Evolutionary conservation across 2,888 invertebrate genomes (phyloP), one percentile per base, ranked within the genome.

Genomic region (Tenthredo amoena): DNA sequence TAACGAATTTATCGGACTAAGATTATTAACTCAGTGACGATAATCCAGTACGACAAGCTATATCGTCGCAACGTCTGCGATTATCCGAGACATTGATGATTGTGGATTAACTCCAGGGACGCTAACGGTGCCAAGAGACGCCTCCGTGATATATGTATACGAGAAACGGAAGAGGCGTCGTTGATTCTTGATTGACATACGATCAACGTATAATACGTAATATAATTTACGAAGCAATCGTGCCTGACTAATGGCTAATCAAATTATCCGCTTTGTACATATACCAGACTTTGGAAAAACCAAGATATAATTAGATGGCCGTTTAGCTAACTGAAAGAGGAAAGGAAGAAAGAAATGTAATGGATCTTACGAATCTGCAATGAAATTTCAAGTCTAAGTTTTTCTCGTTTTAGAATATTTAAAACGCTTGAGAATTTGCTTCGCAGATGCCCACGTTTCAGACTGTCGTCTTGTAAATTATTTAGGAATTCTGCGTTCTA

Each of bases 101-200:
- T 43, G 26, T 74, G 43, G 74, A 74, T 74, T 43, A 43, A 43
- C 74, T 34, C 34, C 68, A 68, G 68, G 34, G 68, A 18, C 68
- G 12, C 6, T 34, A 68, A 68, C 10, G 43, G 26, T 74, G 43
- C 6, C 47, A 74, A 74, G 9, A 21, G 43, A 74, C 12, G 47
- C 15, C 74, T 43, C 15, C 12, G 10, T 74, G 55, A 55, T 55
- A n/a, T 55, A n/a, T 26, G 31, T 71, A 71, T 71, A 72, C 72
- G 72, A 40, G 72, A 40, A 9, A n/a, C 40, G 55, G 18, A 55
- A 55, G 55, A 50, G 72, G 21, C 43, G 55, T 77, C 12, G 34
- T 77, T 77, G 31, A 77, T 55, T 77, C 55, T 15, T 47, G 76
- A 76, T 76, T 76, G 47, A 76, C 76, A 47, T 76, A 21, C 26